Percentiles rank a stretch among this genome's conserved stretches.
Evolutionary conservation across 2,113 vertebrate species (phyloP).

Genomic region (Brachirus orientalis): DNA sequence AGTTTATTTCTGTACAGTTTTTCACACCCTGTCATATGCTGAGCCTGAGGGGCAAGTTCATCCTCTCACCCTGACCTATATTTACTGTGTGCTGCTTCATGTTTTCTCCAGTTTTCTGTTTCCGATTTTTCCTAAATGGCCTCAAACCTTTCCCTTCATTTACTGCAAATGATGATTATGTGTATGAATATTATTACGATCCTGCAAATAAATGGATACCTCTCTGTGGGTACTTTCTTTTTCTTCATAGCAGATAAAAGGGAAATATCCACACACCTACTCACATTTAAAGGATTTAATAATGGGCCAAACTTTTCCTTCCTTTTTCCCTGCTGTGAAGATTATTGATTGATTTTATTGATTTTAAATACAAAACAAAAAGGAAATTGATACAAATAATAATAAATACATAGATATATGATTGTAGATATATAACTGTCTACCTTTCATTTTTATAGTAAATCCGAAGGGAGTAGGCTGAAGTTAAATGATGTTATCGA

Average conservation of each 20-base stretch:
- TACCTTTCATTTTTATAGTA: too few species aligned
- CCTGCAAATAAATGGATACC: not conserved
- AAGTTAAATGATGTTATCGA: too few species aligned
- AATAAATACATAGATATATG: too few species aligned
- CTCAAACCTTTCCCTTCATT: not conserved
- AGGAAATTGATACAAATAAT: too few species aligned
- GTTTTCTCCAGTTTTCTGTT: not conserved
- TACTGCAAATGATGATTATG: not conserved
- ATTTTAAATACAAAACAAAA: too few species aligned
- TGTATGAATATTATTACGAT: not conserved
- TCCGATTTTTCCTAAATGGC: not conserved
- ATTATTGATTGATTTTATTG: too few species aligned
- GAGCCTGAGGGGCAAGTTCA: conserved; percentile 13
- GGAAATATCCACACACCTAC: too few species aligned
- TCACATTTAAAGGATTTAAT: too few species aligned
- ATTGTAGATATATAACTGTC: too few species aligned
- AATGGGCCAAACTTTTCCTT: too few species aligned
- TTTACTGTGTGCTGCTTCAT: not conserved
- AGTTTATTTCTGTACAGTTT: conserved; percentile 43
- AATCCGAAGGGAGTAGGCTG: too few species aligned
- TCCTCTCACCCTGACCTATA: conserved; percentile 2
- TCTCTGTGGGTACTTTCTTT: not conserved
- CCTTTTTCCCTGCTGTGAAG: too few species aligned
- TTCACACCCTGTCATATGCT: conserved; percentile 55
- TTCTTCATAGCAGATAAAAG: not conserved